These are phyloP conservation scores for Lasioglossum marginatum DNA, from an alignment of 2,888 invertebrate genomes.

Conservation along the genomic window DNA sequence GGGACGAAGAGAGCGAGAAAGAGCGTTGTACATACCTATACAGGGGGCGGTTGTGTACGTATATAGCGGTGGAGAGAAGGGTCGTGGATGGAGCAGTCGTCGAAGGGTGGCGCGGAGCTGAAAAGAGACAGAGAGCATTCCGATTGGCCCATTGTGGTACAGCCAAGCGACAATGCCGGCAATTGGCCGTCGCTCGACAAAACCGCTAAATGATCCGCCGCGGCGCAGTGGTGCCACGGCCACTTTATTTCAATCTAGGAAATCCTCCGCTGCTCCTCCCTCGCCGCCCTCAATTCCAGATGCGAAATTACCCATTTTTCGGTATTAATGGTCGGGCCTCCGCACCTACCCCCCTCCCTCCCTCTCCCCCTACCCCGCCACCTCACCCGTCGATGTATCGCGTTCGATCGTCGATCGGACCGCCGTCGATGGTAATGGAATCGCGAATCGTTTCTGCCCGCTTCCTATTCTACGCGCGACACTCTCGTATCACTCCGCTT, in stretches of 20 bases:
- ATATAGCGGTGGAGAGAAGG: slow-evolving; percentile 59
- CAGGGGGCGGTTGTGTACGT: not conserved
- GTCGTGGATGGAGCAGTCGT: slow-evolving; percentile 65
- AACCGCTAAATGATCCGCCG: slow-evolving; percentile 85
- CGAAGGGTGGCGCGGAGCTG: slow-evolving; percentile 70
- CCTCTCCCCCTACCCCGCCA: not conserved
- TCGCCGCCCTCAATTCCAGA: slow-evolving; percentile 74
- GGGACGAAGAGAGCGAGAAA: slow-evolving; percentile 34
- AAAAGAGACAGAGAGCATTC: slow-evolving; percentile 83
- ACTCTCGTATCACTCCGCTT: slow-evolving; percentile 38
- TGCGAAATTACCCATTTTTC: slow-evolving; percentile 82
- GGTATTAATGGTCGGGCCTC: slow-evolving; percentile 76
- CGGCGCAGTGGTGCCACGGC: slow-evolving; percentile 82
- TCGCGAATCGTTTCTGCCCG: slow-evolving; percentile 68
- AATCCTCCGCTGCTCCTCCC: slow-evolving; percentile 74
- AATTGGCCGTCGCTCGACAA: slow-evolving; percentile 85
- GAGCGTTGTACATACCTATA: slow-evolving; percentile 25
- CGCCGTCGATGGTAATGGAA: slow-evolving; percentile 73
- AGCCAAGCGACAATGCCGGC: slow-evolving; percentile 85
- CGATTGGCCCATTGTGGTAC: slow-evolving; percentile 85
- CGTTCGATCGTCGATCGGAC: slow-evolving; percentile 72
- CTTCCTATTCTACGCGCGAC: slow-evolving; percentile 54
- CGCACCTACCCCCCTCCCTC: slow-evolving; percentile 7
- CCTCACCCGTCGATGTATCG: slow-evolving; percentile 58
- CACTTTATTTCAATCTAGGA: slow-evolving; percentile 85